A percentile compares a stretch with the other conserved stretches of the same genome.
These are phyloP conservation scores for Panthera leo DNA, from an alignment of 2,113 vertebrate species.

Conservation along the genomic window DNA sequence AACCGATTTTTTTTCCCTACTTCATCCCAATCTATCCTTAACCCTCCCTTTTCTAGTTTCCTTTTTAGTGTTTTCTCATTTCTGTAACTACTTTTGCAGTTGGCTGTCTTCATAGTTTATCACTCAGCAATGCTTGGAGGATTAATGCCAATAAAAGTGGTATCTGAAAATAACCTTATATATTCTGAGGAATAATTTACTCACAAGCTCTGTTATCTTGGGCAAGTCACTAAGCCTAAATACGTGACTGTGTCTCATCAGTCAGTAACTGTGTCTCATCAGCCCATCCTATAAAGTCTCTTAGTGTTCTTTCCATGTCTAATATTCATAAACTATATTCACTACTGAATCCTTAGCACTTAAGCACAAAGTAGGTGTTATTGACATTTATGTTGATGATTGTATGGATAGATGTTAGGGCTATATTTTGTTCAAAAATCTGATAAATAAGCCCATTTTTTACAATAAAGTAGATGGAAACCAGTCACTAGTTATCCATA, in stretches of 20 bases:
- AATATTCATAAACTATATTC: background rate
- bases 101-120: background rate
- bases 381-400: background rate
- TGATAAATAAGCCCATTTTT: constrained; percentile 30
- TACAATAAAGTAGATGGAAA: constrained; percentile 14
- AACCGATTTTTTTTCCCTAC: background rate
- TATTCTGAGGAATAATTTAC: background rate
- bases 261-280: background rate
- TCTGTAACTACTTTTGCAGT: background rate
- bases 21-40: background rate
- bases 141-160: background rate
- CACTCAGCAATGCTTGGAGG: background rate
- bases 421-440: background rate
- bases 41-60: background rate
- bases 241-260: background rate
- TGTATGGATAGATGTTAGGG: constrained; percentile 11
- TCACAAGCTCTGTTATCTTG: background rate
- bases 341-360: background rate
- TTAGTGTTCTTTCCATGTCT: background rate
- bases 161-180: background rate
- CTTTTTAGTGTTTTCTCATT: background rate
- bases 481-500: background rate
- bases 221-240: background rate
- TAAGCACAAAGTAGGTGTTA: background rate
- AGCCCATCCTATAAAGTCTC: background rate